These are phyloP conservation scores for Percina caprodes DNA, from an alignment of 2,113 vertebrate genomes.

Conservation along the genomic window DNA sequence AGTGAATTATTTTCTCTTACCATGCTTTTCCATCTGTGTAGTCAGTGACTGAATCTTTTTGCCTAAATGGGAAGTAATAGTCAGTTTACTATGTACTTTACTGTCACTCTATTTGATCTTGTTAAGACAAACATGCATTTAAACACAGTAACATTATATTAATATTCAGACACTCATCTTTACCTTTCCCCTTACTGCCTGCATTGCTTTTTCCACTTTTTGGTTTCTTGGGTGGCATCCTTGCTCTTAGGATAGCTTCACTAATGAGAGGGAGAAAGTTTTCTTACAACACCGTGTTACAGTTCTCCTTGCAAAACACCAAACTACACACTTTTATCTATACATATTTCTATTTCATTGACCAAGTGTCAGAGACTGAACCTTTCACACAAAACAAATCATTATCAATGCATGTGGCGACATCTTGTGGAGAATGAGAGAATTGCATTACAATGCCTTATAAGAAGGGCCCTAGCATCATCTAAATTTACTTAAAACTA, in stretches of 20 bases:
- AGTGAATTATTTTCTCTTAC: slow-evolving; percentile 51
- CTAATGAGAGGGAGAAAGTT: background rate
- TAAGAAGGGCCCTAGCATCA: background rate
- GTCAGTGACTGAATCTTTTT: slow-evolving; percentile 14
- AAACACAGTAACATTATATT: background rate
- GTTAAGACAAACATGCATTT: background rate
- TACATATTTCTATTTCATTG: background rate
- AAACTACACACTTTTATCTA: background rate
- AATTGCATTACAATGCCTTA: background rate
- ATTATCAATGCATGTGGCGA: slow-evolving; percentile 31
- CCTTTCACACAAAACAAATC: background rate
- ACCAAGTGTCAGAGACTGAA: background rate
- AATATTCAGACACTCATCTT: slow-evolving; percentile 39
- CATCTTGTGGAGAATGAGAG: slow-evolving; percentile 65
- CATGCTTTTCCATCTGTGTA: slow-evolving; percentile 12
- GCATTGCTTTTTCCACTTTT: slow-evolving; percentile 37
- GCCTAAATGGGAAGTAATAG: slow-evolving; percentile 44
- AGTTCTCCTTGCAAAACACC: background rate
- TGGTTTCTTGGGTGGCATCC: slow-evolving; percentile 75
- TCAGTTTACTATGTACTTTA: slow-evolving; percentile 10
- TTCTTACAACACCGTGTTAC: background rate
- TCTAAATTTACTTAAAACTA: background rate
- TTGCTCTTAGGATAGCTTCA: slow-evolving; percentile 22
- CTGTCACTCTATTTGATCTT: background rate
- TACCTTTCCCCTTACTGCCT: slow-evolving; percentile 67